These are phyloP conservation scores for Eristalis pertinax DNA, from an alignment of 2,888 invertebrate species.

Conservation along the genomic window DNA sequence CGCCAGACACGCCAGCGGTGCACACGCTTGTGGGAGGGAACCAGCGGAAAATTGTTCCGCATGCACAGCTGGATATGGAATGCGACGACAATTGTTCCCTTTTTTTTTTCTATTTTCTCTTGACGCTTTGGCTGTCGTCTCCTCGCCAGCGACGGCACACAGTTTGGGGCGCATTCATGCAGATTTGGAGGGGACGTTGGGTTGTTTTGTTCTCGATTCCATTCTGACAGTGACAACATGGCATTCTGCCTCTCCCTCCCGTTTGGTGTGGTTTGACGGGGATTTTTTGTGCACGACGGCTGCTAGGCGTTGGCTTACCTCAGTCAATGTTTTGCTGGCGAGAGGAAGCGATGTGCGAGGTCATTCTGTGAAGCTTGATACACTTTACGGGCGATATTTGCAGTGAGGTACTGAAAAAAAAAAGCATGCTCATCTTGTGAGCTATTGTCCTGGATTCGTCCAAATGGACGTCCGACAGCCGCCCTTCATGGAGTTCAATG, in stretches of 20 bases:
- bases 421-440: too few species aligned
- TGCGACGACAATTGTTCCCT: constrained; percentile 30
- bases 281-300: background rate
- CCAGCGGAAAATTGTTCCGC: constrained; percentile 36
- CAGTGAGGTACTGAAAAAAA: too few species aligned
- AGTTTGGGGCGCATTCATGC: background rate
- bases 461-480: too few species aligned
- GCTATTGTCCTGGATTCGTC: too few species aligned
- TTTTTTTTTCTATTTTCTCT: constrained; percentile 5
- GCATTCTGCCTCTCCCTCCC: background rate
- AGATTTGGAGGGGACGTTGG: background rate
- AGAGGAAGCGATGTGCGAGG: too few species aligned
- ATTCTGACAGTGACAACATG: background rate
- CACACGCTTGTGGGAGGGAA: constrained; percentile 25
- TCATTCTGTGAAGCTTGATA: too few species aligned
- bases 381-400: too few species aligned
- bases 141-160: background rate
- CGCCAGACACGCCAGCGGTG: constrained; percentile 33
- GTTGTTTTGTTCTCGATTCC: background rate
- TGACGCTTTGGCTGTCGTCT: background rate
- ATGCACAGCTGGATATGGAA: constrained; percentile 48
- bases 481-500: too few species aligned
- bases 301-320: background rate
- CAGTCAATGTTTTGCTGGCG: too few species aligned
- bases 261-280: background rate